Base-by-base conservation (phyloP, 2,797 vertebrate species). In the Coreius guichenoti region DNA sequence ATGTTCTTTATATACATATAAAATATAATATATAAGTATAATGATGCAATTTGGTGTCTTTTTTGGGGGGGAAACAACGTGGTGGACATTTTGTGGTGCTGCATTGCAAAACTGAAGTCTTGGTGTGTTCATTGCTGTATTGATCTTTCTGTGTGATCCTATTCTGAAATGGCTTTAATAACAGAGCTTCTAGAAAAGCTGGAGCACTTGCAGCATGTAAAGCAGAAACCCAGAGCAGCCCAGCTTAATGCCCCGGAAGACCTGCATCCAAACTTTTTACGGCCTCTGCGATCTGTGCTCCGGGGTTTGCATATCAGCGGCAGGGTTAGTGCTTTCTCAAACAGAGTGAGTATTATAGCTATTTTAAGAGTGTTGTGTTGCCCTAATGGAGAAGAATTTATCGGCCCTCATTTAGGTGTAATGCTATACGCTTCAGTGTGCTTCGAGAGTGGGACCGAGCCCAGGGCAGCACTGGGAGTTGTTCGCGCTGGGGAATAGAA, bases 321-420 rank as follows among this genome's bases (percentile, higher is more conserved):
- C 85, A 82, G 87, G 87, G 90, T 90, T 89, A 84, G 47, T 45
- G 26, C 49, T 65, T 86, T 89, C 84, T 81, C 56, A 84, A 87
- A 90, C 86, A 92, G 90, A 92, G 86, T 72, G 58, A 36, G 88
- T 89, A 89, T 92, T 92, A 90, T 91, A 82, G 88, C 89, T 86
- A 83, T 84, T 91, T 90, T 81, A 70, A 82, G 87, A 84, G 87
- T 70, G 82, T 87, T 89, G 91, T 90, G 88, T 90, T 81, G 86
- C 84, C 86, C 87, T 90, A 91, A 89, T 90, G 90, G 89, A 92
- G 90, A 89, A 85, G 91, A 91, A 93, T 89, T 90, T 80, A 84
- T 85, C 89, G 8, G 76, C 63, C 86, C 89, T 90, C 86, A 85
- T 89, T 82, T 19, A 85, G 86, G 85, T 87, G 90, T 90, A 91